phyloP scores from a whole-genome alignment of 2,888 invertebrate species.

The Agrochola circellaris region DNA sequence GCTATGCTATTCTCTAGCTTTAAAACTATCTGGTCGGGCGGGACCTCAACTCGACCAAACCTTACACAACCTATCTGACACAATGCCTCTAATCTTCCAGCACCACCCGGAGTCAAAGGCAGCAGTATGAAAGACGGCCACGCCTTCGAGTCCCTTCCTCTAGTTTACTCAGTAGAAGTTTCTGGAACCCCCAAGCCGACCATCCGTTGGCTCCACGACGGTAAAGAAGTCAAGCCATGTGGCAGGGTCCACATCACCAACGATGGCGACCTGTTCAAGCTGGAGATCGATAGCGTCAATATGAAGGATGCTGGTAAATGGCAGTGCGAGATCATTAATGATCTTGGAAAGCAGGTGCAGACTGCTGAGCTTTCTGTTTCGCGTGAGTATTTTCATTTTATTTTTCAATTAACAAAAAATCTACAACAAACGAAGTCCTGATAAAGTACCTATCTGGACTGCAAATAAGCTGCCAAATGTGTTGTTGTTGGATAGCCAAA shows the following conservation, averaged over 20 bases:
- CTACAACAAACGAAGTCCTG: background rate
- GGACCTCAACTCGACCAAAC: background rate
- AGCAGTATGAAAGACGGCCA: slow-evolving; percentile 94
- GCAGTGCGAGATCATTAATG: slow-evolving; percentile 95
- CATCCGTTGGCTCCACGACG: slow-evolving; percentile 95
- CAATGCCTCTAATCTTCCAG: slow-evolving; percentile 79
- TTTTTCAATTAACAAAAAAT: background rate
- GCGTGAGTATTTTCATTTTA: slow-evolving; percentile 87
- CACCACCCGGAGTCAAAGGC: slow-evolving; percentile 93
- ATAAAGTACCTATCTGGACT: background rate
- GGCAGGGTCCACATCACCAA: slow-evolving; percentile 91
- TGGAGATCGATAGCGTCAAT: slow-evolving; percentile 93
- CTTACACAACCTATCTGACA: slow-evolving; percentile 4
- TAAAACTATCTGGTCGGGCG: background rate
- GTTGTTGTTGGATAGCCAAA: background rate
- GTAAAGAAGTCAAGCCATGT: slow-evolving; percentile 92
- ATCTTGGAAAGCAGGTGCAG: slow-evolving; percentile 94
- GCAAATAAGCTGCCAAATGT: background rate
- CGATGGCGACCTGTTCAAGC: slow-evolving; percentile 93
- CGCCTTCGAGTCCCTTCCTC: slow-evolving; percentile 95
- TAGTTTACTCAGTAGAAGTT: slow-evolving; percentile 94
- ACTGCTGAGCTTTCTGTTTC: slow-evolving; percentile 94
- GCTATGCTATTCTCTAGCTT: slow-evolving; percentile 43
- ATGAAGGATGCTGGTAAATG: slow-evolving; percentile 95
- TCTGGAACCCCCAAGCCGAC: slow-evolving; percentile 94